phyloP scores from a whole-genome alignment of 2,113 vertebrate species.

The Oryctolagus cuniculus region mOryCun1.1 NC_091435.1:37030501-37031000 shows the following conservation, averaged over 20 bases:
- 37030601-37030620: conserved; percentile 62
- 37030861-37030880: background rate
- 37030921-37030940: background rate
- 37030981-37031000: background rate
- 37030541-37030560: conserved; percentile 80
- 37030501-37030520: conserved; percentile 82
- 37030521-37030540: conserved; percentile 71
- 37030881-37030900: background rate
- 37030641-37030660: conserved; percentile 48
- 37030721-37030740: background rate
- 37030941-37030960: background rate
- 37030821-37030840: background rate
- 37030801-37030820: background rate
- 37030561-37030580: conserved; percentile 72
- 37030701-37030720: background rate
- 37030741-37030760: background rate
- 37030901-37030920: background rate
- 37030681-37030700: background rate
- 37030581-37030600: conserved; percentile 65
- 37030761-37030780: background rate
- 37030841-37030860: background rate
- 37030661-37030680: conserved; percentile 62
- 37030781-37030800: background rate
- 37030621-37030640: conserved; percentile 57
- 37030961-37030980: background rate